A percentile compares a stretch with the other conserved stretches of the same genome.
phyloP scores from a whole-genome alignment of 2,797 vertebrate species.

The Ficedula albicollis region DNA sequence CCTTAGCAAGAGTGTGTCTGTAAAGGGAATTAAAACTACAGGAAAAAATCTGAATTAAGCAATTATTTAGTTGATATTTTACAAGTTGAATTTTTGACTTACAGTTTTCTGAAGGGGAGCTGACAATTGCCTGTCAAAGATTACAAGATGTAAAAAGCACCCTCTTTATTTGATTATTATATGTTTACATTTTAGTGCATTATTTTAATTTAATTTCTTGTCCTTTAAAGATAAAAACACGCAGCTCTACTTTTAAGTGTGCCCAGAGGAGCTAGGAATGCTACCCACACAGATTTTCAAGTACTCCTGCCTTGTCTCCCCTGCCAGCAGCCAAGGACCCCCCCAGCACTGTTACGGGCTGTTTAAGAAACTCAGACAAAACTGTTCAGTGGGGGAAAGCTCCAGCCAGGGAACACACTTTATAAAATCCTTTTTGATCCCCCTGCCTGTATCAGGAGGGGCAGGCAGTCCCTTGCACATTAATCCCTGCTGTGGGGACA shows the following conservation, averaged over 20 bases:
- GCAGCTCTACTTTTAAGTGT: not conserved
- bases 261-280: not conserved
- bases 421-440: constrained; percentile 65
- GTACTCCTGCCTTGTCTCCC: not conserved
- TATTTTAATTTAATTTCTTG: not conserved
- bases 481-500: constrained; percentile 51
- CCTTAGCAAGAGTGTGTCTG: not conserved
- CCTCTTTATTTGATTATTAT: not conserved
- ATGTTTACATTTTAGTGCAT: not conserved
- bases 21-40: not conserved
- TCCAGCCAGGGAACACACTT: not conserved
- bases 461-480: constrained; percentile 30
- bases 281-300: not conserved
- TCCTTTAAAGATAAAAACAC: not conserved
- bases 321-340: not conserved
- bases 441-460: constrained; percentile 26
- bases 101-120: not conserved
- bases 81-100: not conserved
- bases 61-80: not conserved
- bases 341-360: not conserved
- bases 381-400: not conserved
- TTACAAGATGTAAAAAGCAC: not conserved
- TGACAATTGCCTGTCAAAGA: not conserved
- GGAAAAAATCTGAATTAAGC: not conserved
- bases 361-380: not conserved